Base-by-base conservation (phyloP, 1,140 invertebrate genomes). In the Hyles vespertilio region DNA sequence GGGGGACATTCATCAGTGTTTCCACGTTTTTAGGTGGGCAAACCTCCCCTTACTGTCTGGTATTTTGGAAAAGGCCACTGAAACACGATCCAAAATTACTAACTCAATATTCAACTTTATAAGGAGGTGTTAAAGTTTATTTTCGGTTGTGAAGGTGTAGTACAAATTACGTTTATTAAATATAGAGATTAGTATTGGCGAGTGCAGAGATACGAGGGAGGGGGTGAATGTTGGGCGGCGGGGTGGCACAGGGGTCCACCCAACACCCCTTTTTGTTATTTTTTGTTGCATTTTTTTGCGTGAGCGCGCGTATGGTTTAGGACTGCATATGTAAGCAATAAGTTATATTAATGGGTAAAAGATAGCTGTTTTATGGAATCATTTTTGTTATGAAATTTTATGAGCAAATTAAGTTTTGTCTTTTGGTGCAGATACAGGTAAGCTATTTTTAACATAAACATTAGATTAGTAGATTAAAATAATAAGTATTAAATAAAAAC, bases 1-100 rank as follows among this genome's bases (percentile, higher is more conserved):
- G 87, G 89, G 79, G 80, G 71, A 86, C 89, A 90, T 90, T 90
- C 89, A 90, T 90, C 89, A 90, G 84, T 73, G 79, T 83, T 89
- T 84, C 79, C 73, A 83, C 83, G 78, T 84, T 87, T 87, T 87
- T 85, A 82, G 81, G 75, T 76, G 36, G 36, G 68, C 61, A 67
- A 49, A 75, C 64, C 77, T 77, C 81, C 74, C 79, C 70, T 57
- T 56, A 49, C 61, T 71, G 85, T 84, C 82, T 84, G 71, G 55
- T 77, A 69, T 80, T 84, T 80, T 79, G 74, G 74, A 79, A 77
- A 78, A 70, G 56, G 69, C 56, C 63, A 60, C 70, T 70, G 33
- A 58, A 64, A 62, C 72, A 70, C 66, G 5, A 77, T 74, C 69
- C 36, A 53, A 8, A 9, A 32, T 10, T 10, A 7, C 6, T 8